Evolutionary conservation across 2,888 invertebrate species (phyloP).

Genomic region (Erynnis tages): DNA sequence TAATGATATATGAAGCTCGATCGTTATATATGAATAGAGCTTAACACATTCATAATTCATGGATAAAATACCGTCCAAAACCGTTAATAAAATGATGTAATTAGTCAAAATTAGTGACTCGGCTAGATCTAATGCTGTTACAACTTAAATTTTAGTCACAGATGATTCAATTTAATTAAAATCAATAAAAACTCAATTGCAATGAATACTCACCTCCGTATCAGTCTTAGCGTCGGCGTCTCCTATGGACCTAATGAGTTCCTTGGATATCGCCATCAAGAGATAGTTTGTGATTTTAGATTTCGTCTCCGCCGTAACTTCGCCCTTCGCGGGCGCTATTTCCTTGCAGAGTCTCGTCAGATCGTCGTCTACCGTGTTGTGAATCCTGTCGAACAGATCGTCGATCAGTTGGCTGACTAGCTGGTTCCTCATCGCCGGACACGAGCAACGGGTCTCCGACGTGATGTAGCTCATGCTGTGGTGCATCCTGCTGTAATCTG

Average conservation of each 20-base stretch:
- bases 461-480: constrained; percentile 75
- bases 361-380: constrained; percentile 67
- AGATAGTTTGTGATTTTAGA: constrained; percentile 77
- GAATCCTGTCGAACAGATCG: constrained; percentile 71
- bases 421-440: constrained; percentile 72
- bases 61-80: constrained; percentile 39
- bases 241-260: constrained; percentile 75
- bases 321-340: constrained; percentile 53
- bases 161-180: constrained; percentile 25
- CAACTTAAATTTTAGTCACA: constrained; percentile 57
- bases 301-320: constrained; percentile 67
- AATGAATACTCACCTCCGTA: constrained; percentile 68
- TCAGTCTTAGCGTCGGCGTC: constrained; percentile 78
- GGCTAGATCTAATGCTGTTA: constrained; percentile 48
- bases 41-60: neutral
- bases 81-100: constrained; percentile 44
- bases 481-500: constrained; percentile 72
- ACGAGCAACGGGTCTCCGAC: constrained; percentile 67
- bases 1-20: no score
- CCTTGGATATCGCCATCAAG: constrained; percentile 77
- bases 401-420: constrained; percentile 74
- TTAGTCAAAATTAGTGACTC: constrained; percentile 43
- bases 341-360: constrained; percentile 66
- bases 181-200: constrained; percentile 32
- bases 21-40: neutral